Base-by-base conservation (phyloP, 1,140 invertebrate species). In the Eriosoma lanigerum region DNA sequence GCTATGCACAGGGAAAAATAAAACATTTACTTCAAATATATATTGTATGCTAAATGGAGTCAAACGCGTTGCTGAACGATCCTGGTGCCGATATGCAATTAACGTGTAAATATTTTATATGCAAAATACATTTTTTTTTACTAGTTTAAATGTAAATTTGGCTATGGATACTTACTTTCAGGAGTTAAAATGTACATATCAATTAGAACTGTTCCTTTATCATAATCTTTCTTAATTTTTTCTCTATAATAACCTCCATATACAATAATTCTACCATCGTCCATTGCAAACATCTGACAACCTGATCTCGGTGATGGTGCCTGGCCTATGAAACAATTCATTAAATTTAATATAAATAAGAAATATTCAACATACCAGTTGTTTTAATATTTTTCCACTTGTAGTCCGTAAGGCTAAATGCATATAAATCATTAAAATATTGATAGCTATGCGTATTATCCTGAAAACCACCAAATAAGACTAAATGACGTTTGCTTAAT, bases 401-500 rank as follows among this genome's bases (percentile, higher is more conserved):
- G 83, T 95, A 92, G 0, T 89, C 90, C 83, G 94, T 92, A 82
- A 95, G 86, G 84, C 94, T 91, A 86, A 98, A 97, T 38, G 89
- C 86, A 86, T 96, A 88, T 5, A 96, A 84, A 87, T 98, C 96
- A 86, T 96, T 96, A 84, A 90, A 96, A 86, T 97, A 98, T 83
- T 93, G 93, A 84, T 92, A 97, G 66, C 95, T 92, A 80, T 93
- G 90, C 8, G 91, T 88, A 86, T 96, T 96, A 86, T 97, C 95
- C 84, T 94, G 90, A 85, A 96, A 98, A 21, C 96, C 96, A 1
- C 96, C 96, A 88, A 97, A 98, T 26, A 97, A 87, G 82, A 96
- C 88, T 0, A 98, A 85, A 82, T 92, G 89, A 83, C 93, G 94
- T 84, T 94, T 94, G 19, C 90, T 87, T 9, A 90, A 88, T 10